Base-by-base conservation (phyloP, 2,888 invertebrate species). In the Campoletis raptor region DNA sequence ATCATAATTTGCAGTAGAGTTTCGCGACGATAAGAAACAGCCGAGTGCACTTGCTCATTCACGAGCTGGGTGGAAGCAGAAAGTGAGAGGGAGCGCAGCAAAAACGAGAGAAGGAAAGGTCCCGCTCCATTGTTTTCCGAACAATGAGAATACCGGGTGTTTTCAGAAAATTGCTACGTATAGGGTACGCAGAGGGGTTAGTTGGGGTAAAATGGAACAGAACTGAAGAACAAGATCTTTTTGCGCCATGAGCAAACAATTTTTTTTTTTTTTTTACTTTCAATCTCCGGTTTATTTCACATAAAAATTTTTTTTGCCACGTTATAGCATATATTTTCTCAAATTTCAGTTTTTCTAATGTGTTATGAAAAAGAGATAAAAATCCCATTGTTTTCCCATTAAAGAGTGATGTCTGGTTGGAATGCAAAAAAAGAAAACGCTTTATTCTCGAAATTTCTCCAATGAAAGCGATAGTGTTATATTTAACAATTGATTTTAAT, bases 1-100 rank as follows among this genome's bases (percentile, higher is more conserved):
- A 91, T 90, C 88, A 90, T 90, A 91, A 92, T 91, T 91, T 90
- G 88, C 91, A 86, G 79, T 77, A 87, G 80, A 86, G 88, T 89
- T 87, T 80, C 80, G 74, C 48, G 86, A 81, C 89, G 90, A 91
- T 91, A 91, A 91, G 89, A 91, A 89, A 88, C 88, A 78, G 87
- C 85, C 76, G 87, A 90, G 91, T 91, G 89, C 91, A 91, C 91
- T 91, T 89, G 91, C 88, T 87, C 83, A 73, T 79, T 24, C 42
- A 37, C 66, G 48, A 54, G 70, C 64, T 37, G 40, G 73, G 18
- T 52, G 37, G 66, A 64, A 30, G 74, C 45, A 54, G 72, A 73
- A 66, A 67, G 77, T 21, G 81, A 15, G 76, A 21, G 73, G 40
- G 82, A 48, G 80, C 24, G 36, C 30, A 76, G 52, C 52, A 36